These are phyloP conservation scores for Petrocephalus sullivani DNA, from an alignment of 2,797 vertebrate species.

Conservation along the genomic window DNA sequence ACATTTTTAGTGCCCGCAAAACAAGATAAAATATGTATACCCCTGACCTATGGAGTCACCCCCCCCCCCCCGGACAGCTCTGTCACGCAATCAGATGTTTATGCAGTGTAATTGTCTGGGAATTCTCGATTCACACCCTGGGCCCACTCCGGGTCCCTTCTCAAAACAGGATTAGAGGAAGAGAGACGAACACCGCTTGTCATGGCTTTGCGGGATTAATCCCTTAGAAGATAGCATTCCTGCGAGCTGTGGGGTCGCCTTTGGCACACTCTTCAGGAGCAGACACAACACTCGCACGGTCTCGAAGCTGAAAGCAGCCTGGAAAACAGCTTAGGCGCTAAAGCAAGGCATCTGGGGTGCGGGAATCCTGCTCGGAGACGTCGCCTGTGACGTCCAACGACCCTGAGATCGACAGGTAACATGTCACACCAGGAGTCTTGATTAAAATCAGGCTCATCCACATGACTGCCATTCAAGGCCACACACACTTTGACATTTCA, in stretches of 20 bases:
- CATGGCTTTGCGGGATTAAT: constrained; percentile 12
- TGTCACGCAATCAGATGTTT: constrained; percentile 57
- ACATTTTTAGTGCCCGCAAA: not conserved
- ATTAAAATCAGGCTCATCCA: not conserved
- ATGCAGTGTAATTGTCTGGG: not conserved
- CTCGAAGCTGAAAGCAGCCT: not conserved
- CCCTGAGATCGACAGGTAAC: not conserved
- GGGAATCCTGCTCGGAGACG: not conserved
- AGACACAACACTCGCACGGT: not conserved
- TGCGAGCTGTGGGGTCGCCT: not conserved
- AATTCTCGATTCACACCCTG: not conserved
- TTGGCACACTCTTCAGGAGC: not conserved
- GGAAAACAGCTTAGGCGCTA: no score
- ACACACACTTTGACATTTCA: not conserved
- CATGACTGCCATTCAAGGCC: not conserved
- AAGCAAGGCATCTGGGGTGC: not conserved
- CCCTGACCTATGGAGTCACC: not conserved
- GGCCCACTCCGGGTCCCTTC: not conserved
- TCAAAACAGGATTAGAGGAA: constrained; percentile 9
- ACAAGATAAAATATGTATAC: not conserved
- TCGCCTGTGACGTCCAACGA: not conserved
- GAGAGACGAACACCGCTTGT: not conserved
- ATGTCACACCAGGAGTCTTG: not conserved
- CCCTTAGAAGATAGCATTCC: not conserved
- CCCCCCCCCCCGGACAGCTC: not conserved